Base-by-base conservation (phyloP, 1,140 invertebrate species). In the Philopotamus ludificatus region DNA sequence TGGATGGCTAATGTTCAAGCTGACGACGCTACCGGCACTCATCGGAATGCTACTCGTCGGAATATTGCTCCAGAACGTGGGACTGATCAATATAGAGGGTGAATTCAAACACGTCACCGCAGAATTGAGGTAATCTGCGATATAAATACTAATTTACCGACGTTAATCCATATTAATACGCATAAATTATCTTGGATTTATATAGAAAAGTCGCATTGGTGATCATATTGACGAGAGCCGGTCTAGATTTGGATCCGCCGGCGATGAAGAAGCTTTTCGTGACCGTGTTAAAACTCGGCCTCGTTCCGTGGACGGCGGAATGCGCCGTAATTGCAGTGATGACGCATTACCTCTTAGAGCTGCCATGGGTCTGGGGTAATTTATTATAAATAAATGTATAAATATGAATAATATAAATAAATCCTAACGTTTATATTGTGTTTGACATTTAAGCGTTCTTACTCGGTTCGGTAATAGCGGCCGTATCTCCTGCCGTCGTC, bases 401-500 rank as follows among this genome's bases (percentile, higher is more conserved):
- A 34, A 34, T 34, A 7, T 34, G 12, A 34, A 34, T 34, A 8
- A 39, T 39, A 39, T n/a, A 39, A 39, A 34, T 34, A 34, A 34
- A 34, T 34, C 12, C 28, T 7, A 7, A 7, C 4, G 4, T 34
- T 34, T 34, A 34, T 34, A 34, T 34, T 4, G 4, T 7, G 4
- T 34, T 34, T 34, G 4, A 34, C 12, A 12, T 77, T 76, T 25
- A 67, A 81, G 79, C 72, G 58, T 87, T 95, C 64, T 83, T 97
- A 41, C 82, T 96, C 22, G 93, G 92, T 69, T 90, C 90, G 67
- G 89, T 97, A 62, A 84, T 97, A 53, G 91, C 93, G 0, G 94
- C 95, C 2, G 95, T 98, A 1, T 97, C 95, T 0, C 95, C 96
- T 1, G 96, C 96, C 8, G 95, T 99, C 1, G 92, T 98, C 4